Conservation (phyloP, 2,888 invertebrate genomes). For the Cancer borealis region DNA sequence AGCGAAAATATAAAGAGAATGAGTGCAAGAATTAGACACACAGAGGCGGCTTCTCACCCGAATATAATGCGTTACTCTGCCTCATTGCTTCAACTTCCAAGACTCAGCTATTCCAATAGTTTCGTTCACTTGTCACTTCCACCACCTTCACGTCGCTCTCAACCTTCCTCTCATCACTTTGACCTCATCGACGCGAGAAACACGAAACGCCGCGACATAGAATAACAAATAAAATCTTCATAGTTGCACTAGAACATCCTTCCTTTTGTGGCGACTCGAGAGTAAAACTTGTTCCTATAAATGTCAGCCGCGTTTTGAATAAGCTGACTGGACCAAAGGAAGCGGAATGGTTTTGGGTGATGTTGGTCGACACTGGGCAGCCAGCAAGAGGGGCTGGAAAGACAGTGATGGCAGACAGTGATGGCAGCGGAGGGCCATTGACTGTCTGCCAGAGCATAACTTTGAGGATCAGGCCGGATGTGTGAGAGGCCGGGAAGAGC, state of each 20-base stretch:
- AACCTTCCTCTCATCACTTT: background rate
- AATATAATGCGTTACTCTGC: background rate
- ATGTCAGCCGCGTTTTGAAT: background rate
- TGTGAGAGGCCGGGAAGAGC: conserved; percentile 14
- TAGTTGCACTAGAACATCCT: background rate
- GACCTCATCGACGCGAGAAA: background rate
- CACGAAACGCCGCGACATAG: background rate
- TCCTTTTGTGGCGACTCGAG: background rate
- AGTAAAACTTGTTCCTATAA: background rate
- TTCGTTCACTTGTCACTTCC: background rate
- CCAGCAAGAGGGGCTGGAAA: background rate
- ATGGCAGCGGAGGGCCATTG: conserved; percentile 37
- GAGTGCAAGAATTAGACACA: background rate
- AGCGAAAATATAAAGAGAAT: background rate
- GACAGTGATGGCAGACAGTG: conserved; percentile 16
- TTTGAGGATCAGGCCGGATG: conserved; percentile 34
- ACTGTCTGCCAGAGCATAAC: conserved; percentile 37
- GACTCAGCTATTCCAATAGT: background rate
- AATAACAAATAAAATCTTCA: background rate
- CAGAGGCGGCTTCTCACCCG: background rate
- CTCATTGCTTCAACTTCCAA: background rate
- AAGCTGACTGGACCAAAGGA: conserved; percentile 25
- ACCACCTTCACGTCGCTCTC: background rate
- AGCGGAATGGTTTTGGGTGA: conserved; percentile 4
- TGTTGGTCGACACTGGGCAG: background rate